Percentiles rank a stretch among this genome's conserved stretches.
Evolutionary conservation across 1,140 invertebrate genomes (phyloP).

Genomic region (Ostrea edulis): DNA sequence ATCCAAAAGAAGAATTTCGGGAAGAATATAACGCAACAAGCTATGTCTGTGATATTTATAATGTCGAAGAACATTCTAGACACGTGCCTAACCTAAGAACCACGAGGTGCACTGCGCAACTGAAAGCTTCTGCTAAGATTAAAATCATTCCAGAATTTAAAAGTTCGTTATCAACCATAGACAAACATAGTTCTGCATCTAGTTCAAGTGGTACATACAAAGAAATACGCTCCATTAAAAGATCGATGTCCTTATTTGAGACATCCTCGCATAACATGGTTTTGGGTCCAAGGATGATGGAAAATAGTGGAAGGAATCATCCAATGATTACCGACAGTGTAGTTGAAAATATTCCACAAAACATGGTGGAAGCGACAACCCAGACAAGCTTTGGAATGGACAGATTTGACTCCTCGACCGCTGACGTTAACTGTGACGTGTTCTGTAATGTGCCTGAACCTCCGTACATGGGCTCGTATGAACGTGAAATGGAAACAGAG

Average conservation of each 20-base stretch:
- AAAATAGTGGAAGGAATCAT: no score
- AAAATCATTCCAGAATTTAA: slow-evolving; percentile 33
- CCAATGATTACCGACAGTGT: no score
- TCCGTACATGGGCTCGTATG: slow-evolving; percentile 39
- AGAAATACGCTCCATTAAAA: slow-evolving; percentile 25
- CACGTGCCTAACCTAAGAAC: neutral
- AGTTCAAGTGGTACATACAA: slow-evolving; percentile 38
- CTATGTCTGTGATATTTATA: neutral
- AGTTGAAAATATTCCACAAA: neutral
- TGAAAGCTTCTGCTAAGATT: slow-evolving; percentile 29
- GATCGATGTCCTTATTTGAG: slow-evolving; percentile 2
- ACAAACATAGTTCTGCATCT: slow-evolving; percentile 6
- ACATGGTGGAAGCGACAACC: slow-evolving; percentile 26
- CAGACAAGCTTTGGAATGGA: slow-evolving; percentile 9
- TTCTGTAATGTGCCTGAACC: neutral
- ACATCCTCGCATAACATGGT: neutral
- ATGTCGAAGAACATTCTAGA: neutral
- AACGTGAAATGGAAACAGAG: slow-evolving; percentile 41
- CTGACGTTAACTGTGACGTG: slow-evolving; percentile 15
- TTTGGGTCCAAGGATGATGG: no score
- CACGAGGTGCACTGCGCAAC: slow-evolving; percentile 22
- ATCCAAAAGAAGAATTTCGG: slow-evolving; percentile 22
- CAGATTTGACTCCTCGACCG: neutral
- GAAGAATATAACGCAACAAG: slow-evolving; percentile 13
- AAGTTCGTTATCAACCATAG: slow-evolving; percentile 16